Conservation (phyloP, 2,113 vertebrate species). For the Caretta caretta region DNA sequence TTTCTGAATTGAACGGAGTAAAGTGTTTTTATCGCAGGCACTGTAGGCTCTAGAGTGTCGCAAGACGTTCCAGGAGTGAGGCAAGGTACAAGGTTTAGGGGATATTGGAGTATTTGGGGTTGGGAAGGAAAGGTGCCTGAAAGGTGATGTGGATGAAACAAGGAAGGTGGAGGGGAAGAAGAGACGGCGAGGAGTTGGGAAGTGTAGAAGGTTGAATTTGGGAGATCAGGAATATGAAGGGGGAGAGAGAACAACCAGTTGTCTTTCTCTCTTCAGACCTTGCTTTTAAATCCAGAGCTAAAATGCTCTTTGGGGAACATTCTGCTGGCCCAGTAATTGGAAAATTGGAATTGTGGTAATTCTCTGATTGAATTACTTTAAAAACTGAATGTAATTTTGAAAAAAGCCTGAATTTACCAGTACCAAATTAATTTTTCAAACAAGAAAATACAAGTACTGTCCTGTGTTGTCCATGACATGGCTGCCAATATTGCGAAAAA, state of each 20-base stretch:
- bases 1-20: neutral
- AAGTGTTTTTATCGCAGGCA: neutral
- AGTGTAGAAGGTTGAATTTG: neutral
- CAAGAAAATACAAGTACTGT: neutral
- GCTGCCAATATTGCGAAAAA: neutral
- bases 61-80: neutral
- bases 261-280: constrained; percentile 38
- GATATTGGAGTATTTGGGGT: neutral
- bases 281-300: constrained; percentile 51
- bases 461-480: neutral
- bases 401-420: neutral
- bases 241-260: constrained; percentile 39
- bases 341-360: constrained; percentile 42
- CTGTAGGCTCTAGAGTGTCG: neutral
- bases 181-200: neutral
- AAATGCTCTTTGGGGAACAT: constrained; percentile 50
- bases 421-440: constrained; percentile 14
- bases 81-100: neutral
- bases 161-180: neutral
- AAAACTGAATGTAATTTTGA: neutral
- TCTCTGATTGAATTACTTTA: constrained; percentile 32
- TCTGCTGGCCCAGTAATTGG: constrained; percentile 14
- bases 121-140: neutral
- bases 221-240: neutral
- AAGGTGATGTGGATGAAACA: neutral